Percentiles rank a stretch among this genome's conserved stretches.
phyloP scores from a whole-genome alignment of 2,797 vertebrate species.

The Tragopan temminckii region DNA sequence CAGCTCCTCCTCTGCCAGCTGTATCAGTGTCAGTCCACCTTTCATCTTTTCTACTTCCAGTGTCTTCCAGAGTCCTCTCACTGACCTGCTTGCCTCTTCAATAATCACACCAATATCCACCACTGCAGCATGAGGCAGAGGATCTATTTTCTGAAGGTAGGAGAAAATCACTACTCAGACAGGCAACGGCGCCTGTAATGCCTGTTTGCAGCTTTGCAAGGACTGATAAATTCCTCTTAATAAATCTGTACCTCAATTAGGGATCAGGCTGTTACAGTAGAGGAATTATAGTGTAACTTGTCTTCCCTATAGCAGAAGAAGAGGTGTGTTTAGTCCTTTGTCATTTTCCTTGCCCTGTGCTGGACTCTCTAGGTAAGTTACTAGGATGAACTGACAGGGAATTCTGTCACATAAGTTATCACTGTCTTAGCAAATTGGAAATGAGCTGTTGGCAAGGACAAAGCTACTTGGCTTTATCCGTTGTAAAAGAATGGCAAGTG shows the following conservation, averaged over 20 bases:
- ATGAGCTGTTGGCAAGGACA: neutral
- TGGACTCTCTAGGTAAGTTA: neutral
- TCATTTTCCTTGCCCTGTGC: neutral
- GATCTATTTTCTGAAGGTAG: neutral
- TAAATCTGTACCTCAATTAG: neutral
- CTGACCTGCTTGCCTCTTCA: neutral
- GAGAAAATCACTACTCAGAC: neutral
- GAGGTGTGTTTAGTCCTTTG: neutral
- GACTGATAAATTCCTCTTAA: neutral
- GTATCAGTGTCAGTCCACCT: neutral
- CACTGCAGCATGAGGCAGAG: neutral
- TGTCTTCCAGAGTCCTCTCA: neutral
- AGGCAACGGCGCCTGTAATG: neutral
- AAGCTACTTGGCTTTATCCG: neutral
- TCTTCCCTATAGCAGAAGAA: neutral
- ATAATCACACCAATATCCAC: neutral
- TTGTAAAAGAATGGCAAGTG: neutral
- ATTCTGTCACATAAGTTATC: neutral
- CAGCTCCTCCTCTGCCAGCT: neutral
- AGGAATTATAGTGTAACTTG: neutral
- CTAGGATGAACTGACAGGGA: neutral
- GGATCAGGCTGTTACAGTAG: neutral
- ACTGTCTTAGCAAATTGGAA: neutral
- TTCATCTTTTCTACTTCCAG: neutral
- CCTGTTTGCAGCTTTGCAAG: neutral